Evolutionary conservation across 2,797 vertebrate species (phyloP).

Genomic region (Gobio occitaniae): DNA sequence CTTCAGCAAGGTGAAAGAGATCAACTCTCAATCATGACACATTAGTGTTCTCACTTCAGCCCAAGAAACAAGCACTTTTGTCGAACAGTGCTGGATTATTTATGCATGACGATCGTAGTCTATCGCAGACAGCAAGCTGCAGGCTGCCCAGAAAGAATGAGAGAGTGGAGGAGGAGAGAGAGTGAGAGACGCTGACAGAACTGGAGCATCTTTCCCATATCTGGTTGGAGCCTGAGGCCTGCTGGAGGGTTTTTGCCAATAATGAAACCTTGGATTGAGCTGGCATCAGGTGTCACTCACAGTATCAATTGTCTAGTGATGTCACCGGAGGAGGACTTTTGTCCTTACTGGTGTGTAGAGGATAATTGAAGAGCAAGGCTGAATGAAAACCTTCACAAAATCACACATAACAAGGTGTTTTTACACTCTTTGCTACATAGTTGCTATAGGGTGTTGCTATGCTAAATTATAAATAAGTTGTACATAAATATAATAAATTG

Average conservation of each 20-base stretch:
- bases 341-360: background rate
- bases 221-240: constrained; percentile 16
- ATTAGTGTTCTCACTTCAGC: background rate
- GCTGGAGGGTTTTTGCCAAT: constrained; percentile 11
- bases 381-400: background rate
- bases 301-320: constrained; percentile 17
- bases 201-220: constrained; percentile 17
- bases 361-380: background rate
- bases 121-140: background rate
- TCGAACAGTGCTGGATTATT: constrained; percentile 19
- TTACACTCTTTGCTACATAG: background rate
- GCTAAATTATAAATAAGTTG: too few relatives aligned
- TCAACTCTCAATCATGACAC: background rate
- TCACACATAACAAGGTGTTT: background rate
- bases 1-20: constrained; percentile 15
- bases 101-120: background rate
- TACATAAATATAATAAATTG: background rate
- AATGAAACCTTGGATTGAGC: constrained; percentile 4
- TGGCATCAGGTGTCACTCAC: constrained; percentile 25
- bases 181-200: background rate
- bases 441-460: background rate
- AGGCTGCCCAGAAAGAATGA: background rate
- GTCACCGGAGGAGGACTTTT: background rate
- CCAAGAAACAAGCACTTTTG: constrained; percentile 20
- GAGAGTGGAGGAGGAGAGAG: background rate